Evolutionary conservation across 1,140 invertebrate species (phyloP).

Genomic region (Drosophila nannoptera): DNA sequence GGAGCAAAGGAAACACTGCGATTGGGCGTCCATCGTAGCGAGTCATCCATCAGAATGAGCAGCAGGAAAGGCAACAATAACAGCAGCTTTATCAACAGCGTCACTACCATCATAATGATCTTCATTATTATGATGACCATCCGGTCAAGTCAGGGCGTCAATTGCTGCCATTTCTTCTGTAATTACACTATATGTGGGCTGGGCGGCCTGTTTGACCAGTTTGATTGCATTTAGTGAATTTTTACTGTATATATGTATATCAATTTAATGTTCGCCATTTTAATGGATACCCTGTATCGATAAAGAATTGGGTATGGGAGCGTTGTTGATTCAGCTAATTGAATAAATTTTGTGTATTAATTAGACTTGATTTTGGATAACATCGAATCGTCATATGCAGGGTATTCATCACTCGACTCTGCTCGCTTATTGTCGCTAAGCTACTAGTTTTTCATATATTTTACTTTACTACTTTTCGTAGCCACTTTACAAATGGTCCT

Average conservation of each 20-base stretch:
- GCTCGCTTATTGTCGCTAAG: neutral
- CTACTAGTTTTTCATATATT: neutral
- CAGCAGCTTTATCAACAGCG: neutral
- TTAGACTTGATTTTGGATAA: too few species aligned
- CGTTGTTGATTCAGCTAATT: neutral
- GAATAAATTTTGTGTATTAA: too few species aligned
- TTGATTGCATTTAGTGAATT: conserved; percentile 7
- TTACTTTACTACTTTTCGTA: neutral
- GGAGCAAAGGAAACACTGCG: neutral
- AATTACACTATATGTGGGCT: conserved; percentile 23
- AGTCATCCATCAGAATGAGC: conserved; percentile 17
- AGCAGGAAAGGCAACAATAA: neutral
- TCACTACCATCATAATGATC: neutral
- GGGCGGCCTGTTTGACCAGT: conserved; percentile 9
- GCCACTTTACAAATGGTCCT: conserved; percentile 9
- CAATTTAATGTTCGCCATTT: neutral
- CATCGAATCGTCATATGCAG: too few species aligned
- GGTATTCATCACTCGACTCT: neutral
- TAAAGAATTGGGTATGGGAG: neutral
- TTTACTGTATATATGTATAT: neutral
- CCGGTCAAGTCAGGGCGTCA: conserved; percentile 8
- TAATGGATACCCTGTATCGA: neutral
- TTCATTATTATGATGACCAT: neutral
- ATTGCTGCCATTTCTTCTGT: neutral
- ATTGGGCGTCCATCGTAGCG: neutral